phyloP scores from a whole-genome alignment of 2,888 invertebrate species.

The Spilarctia lutea region DNA sequence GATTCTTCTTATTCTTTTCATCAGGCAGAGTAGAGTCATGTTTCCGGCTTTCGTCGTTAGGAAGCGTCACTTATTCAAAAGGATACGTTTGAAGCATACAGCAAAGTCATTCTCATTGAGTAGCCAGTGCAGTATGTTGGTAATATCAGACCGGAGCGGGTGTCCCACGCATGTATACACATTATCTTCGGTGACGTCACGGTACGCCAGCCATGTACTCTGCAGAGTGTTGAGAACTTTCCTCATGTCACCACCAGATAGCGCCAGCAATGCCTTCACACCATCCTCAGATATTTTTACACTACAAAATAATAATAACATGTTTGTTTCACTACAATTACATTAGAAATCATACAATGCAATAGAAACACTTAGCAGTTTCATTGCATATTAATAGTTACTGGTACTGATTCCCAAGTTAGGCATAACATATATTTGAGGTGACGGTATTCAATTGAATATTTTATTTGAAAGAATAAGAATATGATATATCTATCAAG shows the following conservation, averaged over 20 bases:
- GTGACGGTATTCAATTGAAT: no score
- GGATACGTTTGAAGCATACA: slow-evolving; percentile 92
- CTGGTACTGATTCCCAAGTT: no score
- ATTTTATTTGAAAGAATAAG: no score
- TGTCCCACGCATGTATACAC: slow-evolving; percentile 99
- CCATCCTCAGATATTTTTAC: slow-evolving; percentile 95
- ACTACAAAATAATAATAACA: slow-evolving; percentile 78
- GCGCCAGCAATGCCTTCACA: slow-evolving; percentile 93
- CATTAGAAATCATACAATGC: no score
- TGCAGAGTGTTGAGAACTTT: slow-evolving; percentile 98
- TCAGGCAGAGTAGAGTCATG: no score
- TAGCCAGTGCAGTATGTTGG: slow-evolving; percentile 94
- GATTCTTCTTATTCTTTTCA: no score
- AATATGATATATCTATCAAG: slow-evolving; percentile 9
- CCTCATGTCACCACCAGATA: slow-evolving; percentile 99
- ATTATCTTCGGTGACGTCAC: slow-evolving; percentile 94
- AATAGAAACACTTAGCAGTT: no score
- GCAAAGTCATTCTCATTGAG: slow-evolving; percentile 92
- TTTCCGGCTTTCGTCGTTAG: no score
- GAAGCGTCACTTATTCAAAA: slow-evolving; percentile 58
- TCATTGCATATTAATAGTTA: no score
- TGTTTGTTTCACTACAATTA: background rate
- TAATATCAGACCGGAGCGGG: slow-evolving; percentile 95
- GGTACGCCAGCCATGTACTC: slow-evolving; percentile 97
- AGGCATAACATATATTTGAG: no score